Conservation (phyloP, 2,888 invertebrate genomes). For the Nudaria mundana region DNA sequence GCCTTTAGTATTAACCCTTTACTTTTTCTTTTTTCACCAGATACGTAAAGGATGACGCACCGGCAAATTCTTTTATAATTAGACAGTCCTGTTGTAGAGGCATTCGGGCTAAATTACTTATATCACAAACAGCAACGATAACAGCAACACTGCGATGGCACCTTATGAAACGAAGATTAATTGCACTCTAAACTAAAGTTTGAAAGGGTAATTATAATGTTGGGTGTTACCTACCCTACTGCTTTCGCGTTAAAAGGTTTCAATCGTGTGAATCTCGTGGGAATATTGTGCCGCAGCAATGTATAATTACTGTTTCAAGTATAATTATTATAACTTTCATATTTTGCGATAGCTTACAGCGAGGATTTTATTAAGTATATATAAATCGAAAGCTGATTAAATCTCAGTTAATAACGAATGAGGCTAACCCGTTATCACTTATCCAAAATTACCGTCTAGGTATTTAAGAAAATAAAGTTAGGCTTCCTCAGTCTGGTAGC, state of each 20-base stretch:
- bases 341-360: not conserved
- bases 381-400: not conserved
- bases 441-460: too few species aligned
- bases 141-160: slow-evolving; percentile 1
- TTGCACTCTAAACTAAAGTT: slow-evolving; percentile 30
- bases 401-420: too few species aligned
- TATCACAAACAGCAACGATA: slow-evolving; percentile 18
- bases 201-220: slow-evolving; percentile 40
- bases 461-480: too few species aligned
- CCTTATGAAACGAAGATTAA: slow-evolving; percentile 41
- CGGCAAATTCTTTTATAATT: slow-evolving; percentile 50
- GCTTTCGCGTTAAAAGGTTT: slow-evolving; percentile 19
- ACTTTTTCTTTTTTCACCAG: slow-evolving; percentile 36
- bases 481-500: too few species aligned
- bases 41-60: slow-evolving; percentile 49
- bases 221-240: slow-evolving; percentile 10
- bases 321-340: not conserved
- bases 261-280: slow-evolving; percentile 18
- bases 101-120: slow-evolving; percentile 37
- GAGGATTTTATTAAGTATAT: not conserved
- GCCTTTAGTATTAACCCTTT: slow-evolving; percentile 37
- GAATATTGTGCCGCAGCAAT: slow-evolving; percentile 15
- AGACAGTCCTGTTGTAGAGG: slow-evolving; percentile 35
- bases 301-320: slow-evolving; percentile 16
- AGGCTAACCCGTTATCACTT: too few species aligned